These are phyloP conservation scores for Herpetotheres cachinnans DNA, from an alignment of 2,113 vertebrate species.

Conservation along the genomic window DNA sequence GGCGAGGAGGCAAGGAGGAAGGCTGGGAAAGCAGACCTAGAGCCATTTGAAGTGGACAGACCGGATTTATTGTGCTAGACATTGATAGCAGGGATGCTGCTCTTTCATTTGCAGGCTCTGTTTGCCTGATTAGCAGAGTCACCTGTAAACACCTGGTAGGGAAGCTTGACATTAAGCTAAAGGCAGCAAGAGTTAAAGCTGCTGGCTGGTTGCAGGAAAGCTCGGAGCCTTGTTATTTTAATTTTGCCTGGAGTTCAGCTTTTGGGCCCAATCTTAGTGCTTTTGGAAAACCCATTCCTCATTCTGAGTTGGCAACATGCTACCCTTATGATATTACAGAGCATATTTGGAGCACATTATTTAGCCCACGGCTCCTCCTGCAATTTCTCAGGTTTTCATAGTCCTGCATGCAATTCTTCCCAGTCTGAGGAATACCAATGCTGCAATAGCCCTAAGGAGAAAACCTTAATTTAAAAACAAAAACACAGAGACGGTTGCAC, in stretches of 20 bases:
- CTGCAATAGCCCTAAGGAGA: neutral
- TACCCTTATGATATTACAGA: neutral
- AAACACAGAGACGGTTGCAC: neutral
- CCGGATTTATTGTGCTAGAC: neutral
- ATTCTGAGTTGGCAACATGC: neutral
- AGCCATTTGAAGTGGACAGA: neutral
- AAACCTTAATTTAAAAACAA: slow-evolving; percentile 35
- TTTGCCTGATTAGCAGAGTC: slow-evolving; percentile 24
- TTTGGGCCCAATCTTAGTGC: neutral
- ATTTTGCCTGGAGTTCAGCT: neutral
- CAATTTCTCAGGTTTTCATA: neutral
- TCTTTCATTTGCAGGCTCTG: slow-evolving; percentile 18
- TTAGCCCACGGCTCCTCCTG: neutral
- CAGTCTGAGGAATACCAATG: neutral
- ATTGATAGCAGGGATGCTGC: neutral
- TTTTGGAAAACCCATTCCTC: slow-evolving; percentile 2
- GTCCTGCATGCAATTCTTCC: neutral
- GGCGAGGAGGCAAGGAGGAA: neutral
- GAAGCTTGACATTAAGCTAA: neutral
- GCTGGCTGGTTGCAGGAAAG: neutral
- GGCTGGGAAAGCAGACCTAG: neutral
- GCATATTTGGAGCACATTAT: neutral
- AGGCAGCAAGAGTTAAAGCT: neutral
- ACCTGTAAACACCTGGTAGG: neutral
- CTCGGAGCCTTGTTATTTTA: neutral